Conservation (phyloP, 2,888 invertebrate species). For the Abscondita cerata region DNA sequence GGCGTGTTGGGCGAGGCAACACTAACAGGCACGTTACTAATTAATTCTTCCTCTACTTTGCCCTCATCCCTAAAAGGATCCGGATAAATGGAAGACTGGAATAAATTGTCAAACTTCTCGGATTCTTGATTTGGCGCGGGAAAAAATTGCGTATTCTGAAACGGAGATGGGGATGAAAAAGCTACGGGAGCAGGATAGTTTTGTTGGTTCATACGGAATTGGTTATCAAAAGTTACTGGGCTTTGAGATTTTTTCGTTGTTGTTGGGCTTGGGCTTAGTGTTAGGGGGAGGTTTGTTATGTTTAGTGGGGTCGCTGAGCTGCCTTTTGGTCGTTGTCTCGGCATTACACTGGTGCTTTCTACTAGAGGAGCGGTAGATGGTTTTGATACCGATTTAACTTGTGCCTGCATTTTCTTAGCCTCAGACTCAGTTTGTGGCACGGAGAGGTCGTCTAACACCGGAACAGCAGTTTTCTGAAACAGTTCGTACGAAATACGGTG, state of each 20-base stretch:
- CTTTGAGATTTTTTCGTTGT: constrained; percentile 56
- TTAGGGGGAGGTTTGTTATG: constrained; percentile 60
- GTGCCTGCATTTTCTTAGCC: constrained; percentile 64
- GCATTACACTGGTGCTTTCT: constrained; percentile 82
- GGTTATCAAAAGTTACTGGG: constrained; percentile 47
- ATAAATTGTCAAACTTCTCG: constrained; percentile 66
- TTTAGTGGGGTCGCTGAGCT: constrained; percentile 58
- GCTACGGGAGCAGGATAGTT: constrained; percentile 23
- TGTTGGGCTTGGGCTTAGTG: constrained; percentile 64
- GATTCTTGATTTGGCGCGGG: constrained; percentile 32
- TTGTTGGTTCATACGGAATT: constrained; percentile 32
- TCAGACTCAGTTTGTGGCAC: constrained; percentile 76
- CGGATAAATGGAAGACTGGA: constrained; percentile 71
- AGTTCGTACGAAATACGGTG: constrained; percentile 4
- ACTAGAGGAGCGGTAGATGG: constrained; percentile 59
- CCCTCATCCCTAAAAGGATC: constrained; percentile 72
- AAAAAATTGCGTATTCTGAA: constrained; percentile 35
- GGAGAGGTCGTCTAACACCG: constrained; percentile 69
- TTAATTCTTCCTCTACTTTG: constrained; percentile 65
- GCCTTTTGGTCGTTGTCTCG: constrained; percentile 82
- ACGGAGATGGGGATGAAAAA: constrained; percentile 42
- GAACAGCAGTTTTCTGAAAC: constrained; percentile 69
- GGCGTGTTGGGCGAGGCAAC: constrained; percentile 48
- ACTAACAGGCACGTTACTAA: constrained; percentile 26
- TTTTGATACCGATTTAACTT: constrained; percentile 49